These are phyloP conservation scores for Spinus olivaceus DNA, from an alignment of 2,797 vertebrate species.

Conservation along the genomic window DNA sequence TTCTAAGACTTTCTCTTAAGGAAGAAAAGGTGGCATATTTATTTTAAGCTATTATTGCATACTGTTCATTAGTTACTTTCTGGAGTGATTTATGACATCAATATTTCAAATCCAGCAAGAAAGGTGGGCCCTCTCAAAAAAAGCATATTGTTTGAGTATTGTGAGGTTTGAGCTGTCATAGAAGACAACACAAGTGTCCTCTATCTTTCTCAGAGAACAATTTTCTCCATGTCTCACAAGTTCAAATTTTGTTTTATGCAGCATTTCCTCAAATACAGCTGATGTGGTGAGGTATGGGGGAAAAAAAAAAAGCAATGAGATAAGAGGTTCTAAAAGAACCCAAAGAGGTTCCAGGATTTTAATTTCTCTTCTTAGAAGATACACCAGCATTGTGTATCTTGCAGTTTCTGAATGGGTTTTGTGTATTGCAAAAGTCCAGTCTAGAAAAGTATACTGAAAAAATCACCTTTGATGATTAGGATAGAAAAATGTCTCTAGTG, in stretches of 20 bases:
- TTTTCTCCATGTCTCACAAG: not conserved
- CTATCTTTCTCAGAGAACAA: not conserved
- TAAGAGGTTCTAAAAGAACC: not conserved
- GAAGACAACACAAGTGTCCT: not conserved
- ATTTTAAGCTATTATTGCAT: not conserved
- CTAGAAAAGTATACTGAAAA: not conserved
- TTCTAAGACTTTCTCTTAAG: not conserved
- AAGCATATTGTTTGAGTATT: not conserved
- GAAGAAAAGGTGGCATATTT: not conserved
- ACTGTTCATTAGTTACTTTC: not conserved
- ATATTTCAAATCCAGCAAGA: not conserved
- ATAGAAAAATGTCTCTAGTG: not conserved
- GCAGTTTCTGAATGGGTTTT: conserved; percentile 10
- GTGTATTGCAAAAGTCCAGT: not conserved
- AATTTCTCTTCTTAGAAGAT: not conserved
- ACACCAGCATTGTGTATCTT: not conserved
- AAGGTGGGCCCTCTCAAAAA: not conserved
- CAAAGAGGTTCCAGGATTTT: not conserved
- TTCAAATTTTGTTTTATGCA: not conserved
- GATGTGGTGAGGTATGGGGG: not conserved
- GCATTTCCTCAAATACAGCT: not conserved
- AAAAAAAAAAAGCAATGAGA: not conserved
- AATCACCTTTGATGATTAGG: not conserved
- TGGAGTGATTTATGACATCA: not conserved
- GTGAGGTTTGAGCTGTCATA: not conserved